Evolutionary conservation across 2,888 invertebrate species (phyloP), one percentile per base, ranked within the genome.

Genomic region (Ethmia dodecea): DNA sequence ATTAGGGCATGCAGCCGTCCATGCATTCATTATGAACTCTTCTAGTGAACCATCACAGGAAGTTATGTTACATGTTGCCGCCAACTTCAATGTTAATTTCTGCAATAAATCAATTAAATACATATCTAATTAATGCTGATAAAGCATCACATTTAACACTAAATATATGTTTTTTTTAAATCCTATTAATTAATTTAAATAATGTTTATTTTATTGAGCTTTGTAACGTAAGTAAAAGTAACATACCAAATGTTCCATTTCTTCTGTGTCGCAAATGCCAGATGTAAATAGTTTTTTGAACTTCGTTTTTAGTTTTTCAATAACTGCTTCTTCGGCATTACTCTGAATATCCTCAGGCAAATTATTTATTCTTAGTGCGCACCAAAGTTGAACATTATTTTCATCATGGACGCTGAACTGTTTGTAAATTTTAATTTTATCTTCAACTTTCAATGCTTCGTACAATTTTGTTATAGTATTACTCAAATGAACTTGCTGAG

Each of bases 1-100:
- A 4, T 55, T 52, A 0, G 66, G 65, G 29, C 83, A 81, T 1
- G 50, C 53, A 33, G 54, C 67, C 9, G 38, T 36, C 84, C 81
- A 83, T 2, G 58, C 52, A 16, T 47, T 49, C 0, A 68, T 35
- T 2, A 77, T 9, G 3, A 42, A 47, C 1, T 55, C 55, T 22
- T 67, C 62, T n/a, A 72, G 13, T 5, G 8, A 0, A 16, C 47
- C 42, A 13, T 61, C 54, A 1, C 50, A 42, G 25, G 49, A 54
- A 3, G 42, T 40, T 13, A 61, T 53, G 1, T 54, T 43, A 52
- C 75, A 77, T 1, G 73, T 71, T 11, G 74, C 53, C 13, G 65
- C 55, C 9, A 78, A 37, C 29, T 60, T 58, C 12, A 70, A 59
- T n/a, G 54, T 11, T 35, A 62, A 56, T 32, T 61, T 60, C 81